Conservation (phyloP, 2,113 vertebrate species). For the Pterocles gutturalis region DNA sequence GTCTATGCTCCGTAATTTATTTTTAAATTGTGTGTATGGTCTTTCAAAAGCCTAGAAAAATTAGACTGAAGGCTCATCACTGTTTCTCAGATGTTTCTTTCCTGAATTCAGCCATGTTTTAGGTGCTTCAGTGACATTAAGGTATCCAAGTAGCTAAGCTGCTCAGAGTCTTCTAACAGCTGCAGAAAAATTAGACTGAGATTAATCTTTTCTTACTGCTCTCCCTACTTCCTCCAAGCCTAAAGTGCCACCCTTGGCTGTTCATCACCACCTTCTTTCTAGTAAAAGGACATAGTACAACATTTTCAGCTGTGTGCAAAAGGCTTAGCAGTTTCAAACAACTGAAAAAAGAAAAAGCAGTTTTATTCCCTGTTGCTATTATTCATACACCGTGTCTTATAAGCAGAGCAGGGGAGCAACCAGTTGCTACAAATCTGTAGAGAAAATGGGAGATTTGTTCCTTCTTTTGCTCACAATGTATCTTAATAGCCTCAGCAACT, state of each 20-base stretch:
- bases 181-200: conserved; percentile 24
- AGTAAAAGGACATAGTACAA: neutral
- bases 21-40: neutral
- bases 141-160: neutral
- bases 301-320: neutral
- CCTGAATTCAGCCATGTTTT: neutral
- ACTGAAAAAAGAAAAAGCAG: neutral
- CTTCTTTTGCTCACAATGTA: neutral
- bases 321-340: neutral
- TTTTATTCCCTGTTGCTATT: neutral
- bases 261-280: neutral
- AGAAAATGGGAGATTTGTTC: neutral
- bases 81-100: neutral
- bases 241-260: neutral
- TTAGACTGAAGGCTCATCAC: neutral
- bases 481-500: neutral
- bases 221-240: neutral
- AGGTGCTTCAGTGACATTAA: neutral
- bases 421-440: neutral
- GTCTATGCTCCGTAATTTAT: neutral
- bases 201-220: conserved; percentile 18
- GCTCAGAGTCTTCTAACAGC: conserved; percentile 18
- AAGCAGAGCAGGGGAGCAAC: neutral
- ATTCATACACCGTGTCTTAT: neutral
- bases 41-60: neutral